These are phyloP conservation scores for Melieria picta DNA, from an alignment of 2,888 invertebrate species.

Conservation along the genomic window DNA sequence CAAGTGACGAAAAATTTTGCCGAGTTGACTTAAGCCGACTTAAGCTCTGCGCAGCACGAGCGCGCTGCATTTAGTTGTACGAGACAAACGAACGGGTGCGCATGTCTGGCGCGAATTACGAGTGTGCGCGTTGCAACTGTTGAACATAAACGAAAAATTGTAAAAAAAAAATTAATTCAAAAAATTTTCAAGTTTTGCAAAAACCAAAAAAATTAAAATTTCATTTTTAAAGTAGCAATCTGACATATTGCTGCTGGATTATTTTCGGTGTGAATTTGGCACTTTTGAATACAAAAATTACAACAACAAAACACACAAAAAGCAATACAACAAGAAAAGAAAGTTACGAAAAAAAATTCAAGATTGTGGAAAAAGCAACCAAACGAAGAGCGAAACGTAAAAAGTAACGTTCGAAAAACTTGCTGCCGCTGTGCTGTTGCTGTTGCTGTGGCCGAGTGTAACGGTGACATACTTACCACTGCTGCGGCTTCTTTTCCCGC, in stretches of 20 bases:
- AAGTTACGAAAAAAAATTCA: slow-evolving; percentile 14
- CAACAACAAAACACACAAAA: not conserved
- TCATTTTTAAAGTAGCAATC: not conserved
- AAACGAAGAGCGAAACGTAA: slow-evolving; percentile 22
- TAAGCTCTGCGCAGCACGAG: slow-evolving; percentile 1
- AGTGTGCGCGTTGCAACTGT: slow-evolving; percentile 1
- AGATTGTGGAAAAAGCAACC: slow-evolving; percentile 26
- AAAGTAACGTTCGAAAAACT: slow-evolving; percentile 37
- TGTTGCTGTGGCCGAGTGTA: slow-evolving; percentile 44
- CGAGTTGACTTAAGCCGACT: not conserved
- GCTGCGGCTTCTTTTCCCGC: slow-evolving; percentile 5
- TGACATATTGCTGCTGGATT: no score
- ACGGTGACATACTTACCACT: slow-evolving; percentile 51
- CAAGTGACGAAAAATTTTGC: not conserved
- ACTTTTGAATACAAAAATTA: slow-evolving; percentile 5
- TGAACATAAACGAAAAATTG: slow-evolving; percentile 5
- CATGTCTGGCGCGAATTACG: slow-evolving; percentile 25
- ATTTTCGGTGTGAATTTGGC: not conserved
- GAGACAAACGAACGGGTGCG: slow-evolving; percentile 32
- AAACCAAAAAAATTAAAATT: slow-evolving; percentile 11
- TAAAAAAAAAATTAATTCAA: slow-evolving; percentile 13
- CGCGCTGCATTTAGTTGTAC: slow-evolving; percentile 33
- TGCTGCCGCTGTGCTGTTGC: slow-evolving; percentile 28
- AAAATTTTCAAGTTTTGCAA: slow-evolving; percentile 20
- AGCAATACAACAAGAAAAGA: no score